A percentile compares a stretch with the other conserved stretches of the same genome.
phyloP scores from a whole-genome alignment of 2,888 invertebrate genomes.

The Balanococcus diminutus region DNA sequence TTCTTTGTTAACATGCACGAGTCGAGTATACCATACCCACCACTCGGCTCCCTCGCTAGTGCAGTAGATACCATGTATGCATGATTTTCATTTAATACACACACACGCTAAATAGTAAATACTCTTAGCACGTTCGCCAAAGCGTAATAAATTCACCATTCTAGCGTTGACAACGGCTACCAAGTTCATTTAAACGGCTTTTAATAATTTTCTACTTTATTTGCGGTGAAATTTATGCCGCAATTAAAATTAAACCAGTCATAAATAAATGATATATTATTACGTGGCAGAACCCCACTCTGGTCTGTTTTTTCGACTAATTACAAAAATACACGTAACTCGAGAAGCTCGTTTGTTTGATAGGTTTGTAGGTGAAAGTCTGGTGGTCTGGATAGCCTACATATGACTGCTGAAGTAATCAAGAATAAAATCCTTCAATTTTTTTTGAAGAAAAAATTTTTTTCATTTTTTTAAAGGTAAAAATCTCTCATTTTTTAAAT shows the following conservation, averaged over 20 bases:
- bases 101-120: not conserved
- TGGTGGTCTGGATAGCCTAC: too few relatives aligned
- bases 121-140: slow-evolving; percentile 22
- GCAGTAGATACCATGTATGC: not conserved
- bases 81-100: not conserved
- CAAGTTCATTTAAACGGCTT: slow-evolving; percentile 37
- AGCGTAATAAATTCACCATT: slow-evolving; percentile 32
- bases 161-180: slow-evolving; percentile 1
- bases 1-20: slow-evolving; percentile 7
- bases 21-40: not conserved
- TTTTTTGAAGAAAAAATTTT: too few relatives aligned
- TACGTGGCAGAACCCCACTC: not conserved
- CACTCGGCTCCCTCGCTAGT: too few relatives aligned
- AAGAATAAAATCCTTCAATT: too few relatives aligned
- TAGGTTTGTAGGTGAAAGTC: too few relatives aligned
- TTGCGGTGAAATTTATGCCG: slow-evolving; percentile 38
- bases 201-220: slow-evolving; percentile 43
- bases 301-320: not conserved
- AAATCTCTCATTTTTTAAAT: too few relatives aligned
- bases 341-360: not conserved
- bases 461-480: too few relatives aligned
- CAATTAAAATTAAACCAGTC: slow-evolving; percentile 41
- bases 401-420: too few relatives aligned
- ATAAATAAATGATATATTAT: slow-evolving; percentile 43
- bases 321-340: slow-evolving; percentile 27